Evolutionary conservation across 1,140 invertebrate species (phyloP), one percentile per base, ranked within the genome.

Genomic region (Diorhabda sublineata): DNA sequence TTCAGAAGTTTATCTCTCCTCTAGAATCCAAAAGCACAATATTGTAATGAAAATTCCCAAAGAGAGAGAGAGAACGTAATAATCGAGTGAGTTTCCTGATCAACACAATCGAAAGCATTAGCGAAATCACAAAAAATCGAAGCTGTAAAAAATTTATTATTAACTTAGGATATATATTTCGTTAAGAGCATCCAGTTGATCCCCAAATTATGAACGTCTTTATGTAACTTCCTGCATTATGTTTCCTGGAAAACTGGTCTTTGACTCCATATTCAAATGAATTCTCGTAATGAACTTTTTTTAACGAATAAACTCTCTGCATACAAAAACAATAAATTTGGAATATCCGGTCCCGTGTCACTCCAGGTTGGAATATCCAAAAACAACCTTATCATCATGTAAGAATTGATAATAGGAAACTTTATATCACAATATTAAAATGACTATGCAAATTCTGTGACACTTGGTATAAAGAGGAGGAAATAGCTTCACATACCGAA

Each of bases 401-500:
- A 3, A 57, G 42, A 64, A 64, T 41, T 64, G 45, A 47, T 56
- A 64, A 26, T 47, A 64, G 63, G 63, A 64, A 64, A 64, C 63
- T 64, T n/a, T 56, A 64, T 56, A 64, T 64, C 63, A 64, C 63
- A 52, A 64, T 64, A 64, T 64, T 57, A 41, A 56, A 64, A 56
- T 64, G 63, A 56, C 63, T 64, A 47, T 57, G 63, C 45, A 64
- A 64, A 64, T 64, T 56, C 4, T 47, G 45, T 64, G 63, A 52
- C 63, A 64, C 63, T 64, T 52, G 63, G 45, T 64, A 57, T 64
- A 41, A n/a, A 64, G 45, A 42, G 5, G 26, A 47, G 47, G 63
- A 64, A 64, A 43, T 64, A 57, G 45, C 63, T 64, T 56, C 26
- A 64, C 52, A 64, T 64, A 64, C 63, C 47, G 42, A 64, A 41